phyloP scores from a whole-genome alignment of 2,113 vertebrate species.

The Zingel zingel region DNA sequence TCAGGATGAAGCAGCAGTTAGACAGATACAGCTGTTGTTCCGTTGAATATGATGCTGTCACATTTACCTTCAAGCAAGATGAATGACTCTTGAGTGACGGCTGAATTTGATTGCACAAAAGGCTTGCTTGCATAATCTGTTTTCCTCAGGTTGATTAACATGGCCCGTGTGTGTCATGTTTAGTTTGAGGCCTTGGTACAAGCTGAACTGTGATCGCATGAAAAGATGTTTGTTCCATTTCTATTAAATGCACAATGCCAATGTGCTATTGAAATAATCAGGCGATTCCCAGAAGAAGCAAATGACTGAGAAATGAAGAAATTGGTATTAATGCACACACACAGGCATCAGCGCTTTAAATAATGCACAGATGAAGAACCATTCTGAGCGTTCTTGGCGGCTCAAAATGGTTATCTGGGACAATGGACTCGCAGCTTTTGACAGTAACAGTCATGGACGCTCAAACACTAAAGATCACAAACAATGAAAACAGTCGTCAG shows the following conservation, averaged over 20 bases:
- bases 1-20: constrained; percentile 21
- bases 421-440: constrained; percentile 38
- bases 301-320: constrained; percentile 21
- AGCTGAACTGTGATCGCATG: background rate
- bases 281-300: constrained; percentile 18
- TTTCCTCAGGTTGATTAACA: constrained; percentile 32
- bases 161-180: constrained; percentile 16
- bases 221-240: background rate
- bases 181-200: background rate
- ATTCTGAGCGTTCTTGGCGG: constrained; percentile 21
- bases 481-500: constrained; percentile 51
- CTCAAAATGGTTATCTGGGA: constrained; percentile 39
- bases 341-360: background rate
- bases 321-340: background rate
- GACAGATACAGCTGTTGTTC: constrained; percentile 51
- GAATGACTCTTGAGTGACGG: constrained; percentile 33
- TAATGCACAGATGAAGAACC: constrained; percentile 18
- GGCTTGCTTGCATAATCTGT: constrained; percentile 38
- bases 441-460: constrained; percentile 37
- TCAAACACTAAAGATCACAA: constrained; percentile 33
- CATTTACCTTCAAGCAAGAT: constrained; percentile 47
- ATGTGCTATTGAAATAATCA: background rate
- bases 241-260: background rate
- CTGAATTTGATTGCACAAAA: constrained; percentile 50
- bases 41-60: constrained; percentile 43